Evolutionary conservation across 2,113 vertebrate species (phyloP).

Genomic region (Isurus oxyrinchus): DNA sequence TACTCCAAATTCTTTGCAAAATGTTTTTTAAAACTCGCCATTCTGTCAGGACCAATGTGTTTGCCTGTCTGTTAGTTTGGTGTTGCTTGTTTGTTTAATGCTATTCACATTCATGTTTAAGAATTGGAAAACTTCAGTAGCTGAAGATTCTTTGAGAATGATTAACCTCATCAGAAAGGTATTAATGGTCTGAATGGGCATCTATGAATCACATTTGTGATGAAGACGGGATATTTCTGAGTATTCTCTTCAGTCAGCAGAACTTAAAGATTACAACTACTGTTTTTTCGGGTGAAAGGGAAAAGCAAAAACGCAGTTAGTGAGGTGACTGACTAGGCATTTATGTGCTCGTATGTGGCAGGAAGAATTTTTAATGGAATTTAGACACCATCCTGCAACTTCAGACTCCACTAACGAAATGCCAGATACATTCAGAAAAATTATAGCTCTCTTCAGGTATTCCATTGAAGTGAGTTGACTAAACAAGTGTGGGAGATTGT

Average conservation of each 20-base stretch:
- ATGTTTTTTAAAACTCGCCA: not conserved
- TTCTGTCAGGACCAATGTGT: too few relatives aligned
- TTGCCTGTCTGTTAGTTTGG: too few relatives aligned
- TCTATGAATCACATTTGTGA: not conserved
- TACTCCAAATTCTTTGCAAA: not conserved
- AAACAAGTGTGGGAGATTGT: not conserved
- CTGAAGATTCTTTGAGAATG: not conserved
- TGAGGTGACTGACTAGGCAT: too few relatives aligned
- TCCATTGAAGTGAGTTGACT: not conserved
- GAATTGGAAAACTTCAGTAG: not conserved
- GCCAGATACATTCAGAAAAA: not conserved
- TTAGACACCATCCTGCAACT: not conserved
- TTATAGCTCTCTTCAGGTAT: not conserved
- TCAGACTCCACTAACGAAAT: not conserved
- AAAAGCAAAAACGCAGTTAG: not conserved
- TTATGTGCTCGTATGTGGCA: not conserved
- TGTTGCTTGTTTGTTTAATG: too few relatives aligned
- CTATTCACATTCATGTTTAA: not conserved
- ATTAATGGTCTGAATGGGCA: not conserved
- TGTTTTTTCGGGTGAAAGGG: not conserved
- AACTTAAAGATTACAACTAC: not conserved
- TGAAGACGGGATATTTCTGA: not conserved
- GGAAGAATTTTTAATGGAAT: not conserved
- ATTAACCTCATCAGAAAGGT: not conserved
- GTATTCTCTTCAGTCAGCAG: not conserved